A percentile compares a stretch with the other conserved stretches of the same genome.
Evolutionary conservation across 2,113 vertebrate genomes (phyloP).

Genomic region (Circaetus cinerascens): DNA sequence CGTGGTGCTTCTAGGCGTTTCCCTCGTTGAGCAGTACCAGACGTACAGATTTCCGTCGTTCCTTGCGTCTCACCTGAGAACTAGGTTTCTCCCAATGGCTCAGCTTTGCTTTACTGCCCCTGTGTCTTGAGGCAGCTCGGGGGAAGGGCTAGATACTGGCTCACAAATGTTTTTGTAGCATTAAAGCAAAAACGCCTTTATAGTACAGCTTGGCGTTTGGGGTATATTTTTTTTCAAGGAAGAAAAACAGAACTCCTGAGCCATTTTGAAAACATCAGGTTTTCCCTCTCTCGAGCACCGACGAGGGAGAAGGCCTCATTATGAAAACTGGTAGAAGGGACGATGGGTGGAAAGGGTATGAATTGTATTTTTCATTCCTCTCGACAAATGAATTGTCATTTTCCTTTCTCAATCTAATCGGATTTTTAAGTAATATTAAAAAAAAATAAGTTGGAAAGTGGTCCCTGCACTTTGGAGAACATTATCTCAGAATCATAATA

Average conservation of each 20-base stretch:
- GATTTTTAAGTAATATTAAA: neutral
- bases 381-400: neutral
- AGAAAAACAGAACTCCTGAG: neutral
- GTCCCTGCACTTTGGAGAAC: neutral
- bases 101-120: neutral
- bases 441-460: neutral
- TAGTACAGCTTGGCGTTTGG: neutral
- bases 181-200: neutral
- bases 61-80: no score
- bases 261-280: neutral
- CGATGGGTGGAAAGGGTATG: neutral
- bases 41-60: rapidly evolving
- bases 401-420: neutral
- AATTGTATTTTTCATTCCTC: neutral
- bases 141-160: neutral
- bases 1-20: neutral
- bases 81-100: neutral
- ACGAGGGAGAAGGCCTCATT: neutral
- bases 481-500: neutral
- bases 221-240: neutral
- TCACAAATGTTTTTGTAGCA: neutral
- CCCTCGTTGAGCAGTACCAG: neutral
- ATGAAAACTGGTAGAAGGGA: neutral
- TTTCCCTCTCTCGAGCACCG: neutral
- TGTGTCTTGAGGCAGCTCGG: neutral